Base-by-base conservation (phyloP, 1,140 invertebrate genomes). In the Marisa cornuarietis region DNA sequence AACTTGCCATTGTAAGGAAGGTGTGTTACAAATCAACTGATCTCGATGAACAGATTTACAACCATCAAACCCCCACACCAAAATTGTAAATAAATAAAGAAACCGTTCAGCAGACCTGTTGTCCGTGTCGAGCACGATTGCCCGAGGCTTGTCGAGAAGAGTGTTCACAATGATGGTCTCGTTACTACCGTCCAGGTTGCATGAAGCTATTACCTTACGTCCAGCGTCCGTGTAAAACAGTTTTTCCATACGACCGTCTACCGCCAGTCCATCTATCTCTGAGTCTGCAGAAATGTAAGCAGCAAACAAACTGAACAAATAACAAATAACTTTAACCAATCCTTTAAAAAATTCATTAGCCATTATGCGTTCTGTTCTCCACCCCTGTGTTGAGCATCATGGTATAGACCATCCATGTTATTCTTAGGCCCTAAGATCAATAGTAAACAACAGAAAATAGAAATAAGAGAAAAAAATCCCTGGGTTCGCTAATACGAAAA, bases 61-160 rank as follows among this genome's bases (percentile, higher is more conserved):
- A 7, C 0, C 65, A 3, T 5, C 11, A 42, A 2, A 42, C 31
- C 0, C 31, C 31, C n/a, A 42, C 6, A 80, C 42, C 68, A 58
- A 58, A 18, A 58, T 14, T 0, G 11, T 14, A 18, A 42, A 11
- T 9, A 58, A 58, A 58, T 14, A 58, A 11, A 11, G 1, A 18
- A 11, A 1, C 4, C 11, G 11, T 0, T 18, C 11, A 58, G 16
- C 16, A 18, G 11, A 58, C 84, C 85, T 78, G 76, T 49, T 84
- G 80, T 24, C 58, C 42, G 68, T 78, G 78, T 86, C 84, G 18
- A 85, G 51, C 1, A 81, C 75, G 26, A 86, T 81, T 20, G 80
- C 83, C n/a, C 85, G 72, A 18, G 85, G 85, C 65, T 86, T 61
- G 51, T 84, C 81, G 42, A 86, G 91, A 26, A 93, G 72, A 14